Conservation (phyloP, 1,140 invertebrate genomes). For the Oedothorax gibbosus region DNA sequence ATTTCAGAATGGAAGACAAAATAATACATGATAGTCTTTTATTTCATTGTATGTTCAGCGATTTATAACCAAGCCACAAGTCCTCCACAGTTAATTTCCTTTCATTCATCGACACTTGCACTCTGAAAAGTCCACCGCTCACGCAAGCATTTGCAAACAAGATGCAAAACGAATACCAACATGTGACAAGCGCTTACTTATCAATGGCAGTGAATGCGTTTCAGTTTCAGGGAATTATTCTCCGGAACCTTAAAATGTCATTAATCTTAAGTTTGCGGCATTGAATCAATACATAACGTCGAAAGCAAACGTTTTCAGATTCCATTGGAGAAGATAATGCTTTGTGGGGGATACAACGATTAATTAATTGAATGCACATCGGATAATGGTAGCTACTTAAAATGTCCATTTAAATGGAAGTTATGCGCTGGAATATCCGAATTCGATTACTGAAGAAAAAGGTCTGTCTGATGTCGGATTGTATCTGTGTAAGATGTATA, state of each 20-base stretch:
- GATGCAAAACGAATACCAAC: slow-evolving; percentile 1
- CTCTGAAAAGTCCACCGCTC: neutral
- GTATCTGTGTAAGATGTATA: too few relatives aligned
- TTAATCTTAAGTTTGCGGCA: slow-evolving; percentile 33
- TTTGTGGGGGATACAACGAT: slow-evolving; percentile 15
- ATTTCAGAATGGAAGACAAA: too few relatives aligned
- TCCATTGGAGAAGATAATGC: slow-evolving; percentile 25
- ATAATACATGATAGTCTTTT: too few relatives aligned
- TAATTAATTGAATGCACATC: slow-evolving; percentile 12
- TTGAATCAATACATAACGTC: slow-evolving; percentile 18
- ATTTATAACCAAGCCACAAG: too few relatives aligned
- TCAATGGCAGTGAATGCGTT: neutral
- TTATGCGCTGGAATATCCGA: neutral
- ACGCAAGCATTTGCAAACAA: too few relatives aligned
- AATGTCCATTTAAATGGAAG: slow-evolving; percentile 7
- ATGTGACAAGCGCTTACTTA: neutral
- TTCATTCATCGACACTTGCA: neutral
- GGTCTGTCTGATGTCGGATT: too few relatives aligned
- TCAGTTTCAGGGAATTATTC: slow-evolving; percentile 4
- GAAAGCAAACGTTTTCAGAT: slow-evolving; percentile 25
- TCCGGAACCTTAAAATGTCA: slow-evolving; percentile 20
- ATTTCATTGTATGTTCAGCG: too few relatives aligned
- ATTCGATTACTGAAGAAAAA: too few relatives aligned
- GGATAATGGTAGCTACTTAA: neutral
- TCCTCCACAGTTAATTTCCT: slow-evolving; percentile 2